Evolutionary conservation across 2,797 vertebrate species (phyloP), one percentile per base, ranked within the genome.

Genomic region (Triplophysa bombifrons): DNA sequence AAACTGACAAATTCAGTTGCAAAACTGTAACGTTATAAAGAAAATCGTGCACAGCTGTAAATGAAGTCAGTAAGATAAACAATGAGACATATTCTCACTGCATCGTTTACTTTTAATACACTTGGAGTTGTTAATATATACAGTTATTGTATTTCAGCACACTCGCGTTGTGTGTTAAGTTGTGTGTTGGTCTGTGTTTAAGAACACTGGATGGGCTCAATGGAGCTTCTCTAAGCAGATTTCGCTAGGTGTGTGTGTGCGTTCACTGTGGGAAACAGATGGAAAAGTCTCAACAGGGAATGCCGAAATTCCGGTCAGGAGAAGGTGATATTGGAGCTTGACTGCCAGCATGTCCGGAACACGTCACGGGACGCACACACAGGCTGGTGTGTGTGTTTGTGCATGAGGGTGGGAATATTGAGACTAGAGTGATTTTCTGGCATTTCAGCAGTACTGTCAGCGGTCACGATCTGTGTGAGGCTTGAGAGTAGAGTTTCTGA

Each of bases 311-410:
- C 91, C 92, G 92, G 92, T 93, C 92, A 92, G 92, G 91, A 91
- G 89, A 93, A 93, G 91, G 93, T 92, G 92, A 93, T 84, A 92
- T 88, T 86, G 80, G 92, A 93, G 90, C 88, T 89, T 88, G 91
- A 93, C 91, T 86, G 91, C 91, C 91, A 92, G 89, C 89, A 91
- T 92, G 91, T 90, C 91, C 90, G 84, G 90, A 89, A 87, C 90
- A 86, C 82, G 85, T 89, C 85, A 84, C 85, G 79, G 85, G 72
- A 87, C 82, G 80, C 80, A 80, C 76, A 16, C 58, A 64, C 77
- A 58, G 66, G 55, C 55, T 22, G 50, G 50, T 72, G 58, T 76
- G 56, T 72, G 63, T 55, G 55, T 69, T 17, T 34, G 76, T 70
- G 74, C 60, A 22, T 69, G 51, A n/a, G 38, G 20, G 60, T 70